phyloP scores from a whole-genome alignment of 2,113 vertebrate species.

The Apistogramma diplotaenia region DNA sequence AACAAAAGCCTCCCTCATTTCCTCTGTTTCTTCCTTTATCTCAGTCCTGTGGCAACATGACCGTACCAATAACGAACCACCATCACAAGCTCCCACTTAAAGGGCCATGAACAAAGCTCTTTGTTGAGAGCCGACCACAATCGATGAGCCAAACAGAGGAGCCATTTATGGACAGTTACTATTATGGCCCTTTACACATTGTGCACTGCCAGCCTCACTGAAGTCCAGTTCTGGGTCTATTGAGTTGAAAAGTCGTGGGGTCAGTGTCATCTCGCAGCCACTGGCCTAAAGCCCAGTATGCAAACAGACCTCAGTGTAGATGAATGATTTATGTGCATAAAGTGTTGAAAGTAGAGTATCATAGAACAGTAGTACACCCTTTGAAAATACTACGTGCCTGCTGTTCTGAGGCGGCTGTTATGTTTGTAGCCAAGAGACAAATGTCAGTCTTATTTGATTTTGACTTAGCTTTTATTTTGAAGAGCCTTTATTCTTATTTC shows the following conservation, averaged over 20 bases:
- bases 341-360: not conserved
- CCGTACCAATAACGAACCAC: slow-evolving; percentile 49
- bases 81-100: slow-evolving; percentile 29
- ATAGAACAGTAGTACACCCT: not conserved
- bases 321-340: not conserved
- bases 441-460: not conserved
- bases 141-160: slow-evolving; percentile 45
- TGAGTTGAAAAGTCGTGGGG: not conserved
- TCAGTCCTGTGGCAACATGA: slow-evolving; percentile 21
- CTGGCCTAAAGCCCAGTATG: not conserved
- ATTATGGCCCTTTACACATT: not conserved
- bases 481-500: not conserved
- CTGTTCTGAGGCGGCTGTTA: not conserved
- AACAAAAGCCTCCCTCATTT: slow-evolving; percentile 22
- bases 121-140: slow-evolving; percentile 50
- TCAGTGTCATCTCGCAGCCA: not conserved
- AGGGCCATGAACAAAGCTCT: slow-evolving; percentile 50
- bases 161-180: slow-evolving; percentile 50
- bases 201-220: slow-evolving; percentile 9
- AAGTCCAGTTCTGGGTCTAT: slow-evolving; percentile 35
- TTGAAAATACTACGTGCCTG: not conserved
- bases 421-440: not conserved
- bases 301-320: not conserved
- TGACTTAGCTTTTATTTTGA: not conserved
- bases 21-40: not conserved